A percentile compares a stretch with the other conserved stretches of the same genome.
Conservation (phyloP, 2,113 vertebrate species). For the Ciconia stormi region DNA sequence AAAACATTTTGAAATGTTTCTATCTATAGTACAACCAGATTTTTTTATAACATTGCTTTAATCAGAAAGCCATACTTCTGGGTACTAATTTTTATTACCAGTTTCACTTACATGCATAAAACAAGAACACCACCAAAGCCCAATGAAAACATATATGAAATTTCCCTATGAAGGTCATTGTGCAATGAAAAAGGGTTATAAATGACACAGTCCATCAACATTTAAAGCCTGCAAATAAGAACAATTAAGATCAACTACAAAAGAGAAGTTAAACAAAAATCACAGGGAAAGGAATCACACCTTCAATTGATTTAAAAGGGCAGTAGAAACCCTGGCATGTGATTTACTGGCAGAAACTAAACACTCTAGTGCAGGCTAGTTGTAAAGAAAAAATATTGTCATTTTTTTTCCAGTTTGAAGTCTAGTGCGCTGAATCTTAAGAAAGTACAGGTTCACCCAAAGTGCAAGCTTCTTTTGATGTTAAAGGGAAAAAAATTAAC, state of each 20-base stretch:
- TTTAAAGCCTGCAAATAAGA: slow-evolving; percentile 71
- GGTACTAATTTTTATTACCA: background rate
- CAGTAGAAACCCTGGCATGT: slow-evolving; percentile 37
- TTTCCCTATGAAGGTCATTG: slow-evolving; percentile 5
- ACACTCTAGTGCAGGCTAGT: slow-evolving; percentile 54
- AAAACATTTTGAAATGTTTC: background rate
- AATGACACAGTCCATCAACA: slow-evolving; percentile 64
- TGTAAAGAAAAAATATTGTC: slow-evolving; percentile 70
- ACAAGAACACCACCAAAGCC: background rate
- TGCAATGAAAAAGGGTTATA: slow-evolving; percentile 45
- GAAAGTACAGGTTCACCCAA: slow-evolving; percentile 64
- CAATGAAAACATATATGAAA: slow-evolving; percentile 20
- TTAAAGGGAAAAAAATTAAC: slow-evolving; percentile 64
- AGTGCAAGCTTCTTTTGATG: slow-evolving; percentile 70
- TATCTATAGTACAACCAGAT: background rate
- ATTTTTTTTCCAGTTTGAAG: slow-evolving; percentile 63
- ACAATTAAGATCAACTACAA: slow-evolving; percentile 70
- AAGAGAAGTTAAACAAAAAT: slow-evolving; percentile 61
- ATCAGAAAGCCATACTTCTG: background rate
- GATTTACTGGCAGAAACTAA: slow-evolving; percentile 72
- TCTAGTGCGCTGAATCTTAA: slow-evolving; percentile 43
- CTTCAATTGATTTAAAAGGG: slow-evolving; percentile 64
- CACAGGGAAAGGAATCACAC: slow-evolving; percentile 64
- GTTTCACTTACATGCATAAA: background rate
- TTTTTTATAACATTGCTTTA: background rate